Base-by-base conservation (phyloP, 2,797 vertebrate genomes). In the Iguana delicatissima region DNA sequence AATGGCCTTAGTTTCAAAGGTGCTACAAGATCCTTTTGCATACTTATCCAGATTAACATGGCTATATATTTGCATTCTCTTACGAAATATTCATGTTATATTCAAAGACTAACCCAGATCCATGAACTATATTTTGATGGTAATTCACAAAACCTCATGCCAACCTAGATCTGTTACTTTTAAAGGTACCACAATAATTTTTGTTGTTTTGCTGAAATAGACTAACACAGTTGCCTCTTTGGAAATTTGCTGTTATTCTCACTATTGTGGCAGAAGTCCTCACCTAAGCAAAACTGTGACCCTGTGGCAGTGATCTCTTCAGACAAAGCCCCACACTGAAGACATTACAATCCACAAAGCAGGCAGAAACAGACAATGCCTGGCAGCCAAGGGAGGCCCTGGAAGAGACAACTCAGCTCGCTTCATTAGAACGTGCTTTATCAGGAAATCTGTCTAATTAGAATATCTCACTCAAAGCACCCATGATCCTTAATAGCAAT, bases 401-500 rank as follows among this genome's bases (percentile, higher is more conserved):
- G 91, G 12, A 76, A 87, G n/a, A 55, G 0, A 16, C 83, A 89
- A 52, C 76, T 94, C 86, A 88, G 84, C 83, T 86, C 84, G 89
- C 84, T 94, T 94, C 93, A 94, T 14, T 96, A 92, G 93, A 94
- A 93, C 59, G 26, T 0, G 0, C 92, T 86, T 96, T 94, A 95
- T 96, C 95, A 85, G 84, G 89, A 93, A 90, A 96, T 96, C 94
- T 96, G 69, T 91, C 89, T 96, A 93, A 96, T 95, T 95, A 92
- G 94, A 91, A 93, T 94, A 96, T 94, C 96, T 96, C 89, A 62
- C 85, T 73, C 91, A 64, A 93, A 95, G 90, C 81, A 95, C 94
- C 95, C 91, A 87, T 85, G 62, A 86, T 94, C 91, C 94, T 95
- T 94, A 96, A 95, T 95, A 95, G 95, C 95, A 95, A 96, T 95